These are phyloP conservation scores for Pollenia amentaria DNA, from an alignment of 2,888 invertebrate species.

Conservation along the genomic window DNA sequence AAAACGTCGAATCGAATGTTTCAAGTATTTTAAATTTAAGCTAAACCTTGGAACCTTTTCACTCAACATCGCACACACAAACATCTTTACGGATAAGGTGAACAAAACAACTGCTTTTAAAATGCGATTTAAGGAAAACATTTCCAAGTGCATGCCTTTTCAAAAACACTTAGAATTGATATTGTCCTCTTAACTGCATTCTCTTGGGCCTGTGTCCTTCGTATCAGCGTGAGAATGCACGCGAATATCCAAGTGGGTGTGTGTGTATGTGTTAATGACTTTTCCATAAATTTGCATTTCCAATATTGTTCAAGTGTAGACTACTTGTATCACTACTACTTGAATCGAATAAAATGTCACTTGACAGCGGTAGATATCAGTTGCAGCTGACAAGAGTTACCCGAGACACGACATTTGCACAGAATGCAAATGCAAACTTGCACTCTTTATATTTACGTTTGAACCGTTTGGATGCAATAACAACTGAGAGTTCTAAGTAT, in stretches of 20 bases:
- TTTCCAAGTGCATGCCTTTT: slow-evolving; percentile 1
- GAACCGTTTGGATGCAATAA: slow-evolving; percentile 16
- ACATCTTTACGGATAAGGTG: not conserved
- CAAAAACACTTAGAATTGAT: not conserved
- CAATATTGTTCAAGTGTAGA: slow-evolving; percentile 67
- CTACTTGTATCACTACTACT: slow-evolving; percentile 67
- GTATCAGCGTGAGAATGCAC: not conserved
- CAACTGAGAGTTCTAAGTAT: not conserved
- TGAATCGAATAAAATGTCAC: slow-evolving; percentile 72
- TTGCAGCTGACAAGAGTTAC: slow-evolving; percentile 65
- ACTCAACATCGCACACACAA: not conserved
- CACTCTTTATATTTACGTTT: slow-evolving; percentile 17
- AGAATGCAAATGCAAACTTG: slow-evolving; percentile 65
- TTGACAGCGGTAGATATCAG: slow-evolving; percentile 71
- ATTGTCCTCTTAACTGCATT: not conserved
- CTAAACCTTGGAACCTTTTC: not conserved
- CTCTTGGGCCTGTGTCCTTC: slow-evolving; percentile 18
- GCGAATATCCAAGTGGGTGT: not conserved
- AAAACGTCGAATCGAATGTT: slow-evolving; percentile 33
- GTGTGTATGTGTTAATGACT: slow-evolving; percentile 62
- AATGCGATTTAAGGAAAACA: slow-evolving; percentile 40
- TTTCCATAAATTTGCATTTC: slow-evolving; percentile 71
- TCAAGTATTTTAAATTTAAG: slow-evolving; percentile 48
- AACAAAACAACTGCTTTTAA: slow-evolving; percentile 25
- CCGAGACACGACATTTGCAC: slow-evolving; percentile 68